phyloP scores from a whole-genome alignment of 2,888 invertebrate genomes.

The Meiosimyza decipiens region DNA sequence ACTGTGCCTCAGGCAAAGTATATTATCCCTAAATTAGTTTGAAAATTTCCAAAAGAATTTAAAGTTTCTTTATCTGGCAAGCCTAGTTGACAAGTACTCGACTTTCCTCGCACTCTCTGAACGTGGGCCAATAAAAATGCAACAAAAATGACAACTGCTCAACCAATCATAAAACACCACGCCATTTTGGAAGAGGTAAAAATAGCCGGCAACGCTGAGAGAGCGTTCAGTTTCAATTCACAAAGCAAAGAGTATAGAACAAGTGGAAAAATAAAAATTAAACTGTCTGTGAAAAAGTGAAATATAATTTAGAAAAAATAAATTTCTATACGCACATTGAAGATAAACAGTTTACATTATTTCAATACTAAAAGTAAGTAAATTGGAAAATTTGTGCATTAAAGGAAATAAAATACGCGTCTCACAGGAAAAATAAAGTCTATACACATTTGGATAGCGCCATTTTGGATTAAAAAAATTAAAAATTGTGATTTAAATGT shows the following conservation, averaged over 20 bases:
- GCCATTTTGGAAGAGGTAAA: conserved; percentile 55
- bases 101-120: conserved; percentile 36
- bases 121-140: conserved; percentile 60
- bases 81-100: background rate
- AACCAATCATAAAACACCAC: conserved; percentile 56
- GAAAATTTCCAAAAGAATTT: too few relatives aligned
- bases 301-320: conserved; percentile 5
- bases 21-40: too few relatives aligned
- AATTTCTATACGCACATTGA: conserved; percentile 1
- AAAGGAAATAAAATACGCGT: too few relatives aligned
- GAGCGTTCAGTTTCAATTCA: conserved; percentile 60
- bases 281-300: conserved; percentile 11
- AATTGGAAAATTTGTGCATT: background rate
- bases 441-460: too few relatives aligned
- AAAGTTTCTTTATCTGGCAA: background rate
- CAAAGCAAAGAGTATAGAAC: conserved; percentile 55
- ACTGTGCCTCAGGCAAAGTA: too few relatives aligned
- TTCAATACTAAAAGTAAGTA: conserved; percentile 13
- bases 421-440: too few relatives aligned
- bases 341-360: conserved; percentile 12
- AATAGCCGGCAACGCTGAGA: conserved; percentile 58
- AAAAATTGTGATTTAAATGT: too few relatives aligned
- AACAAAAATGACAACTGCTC: conserved; percentile 48
- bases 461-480: too few relatives aligned
- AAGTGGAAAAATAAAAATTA: conserved; percentile 32